These are phyloP conservation scores for Stegophylla sp. DNA, from an alignment of 2,888 invertebrate genomes.

Conservation along the genomic window DNA sequence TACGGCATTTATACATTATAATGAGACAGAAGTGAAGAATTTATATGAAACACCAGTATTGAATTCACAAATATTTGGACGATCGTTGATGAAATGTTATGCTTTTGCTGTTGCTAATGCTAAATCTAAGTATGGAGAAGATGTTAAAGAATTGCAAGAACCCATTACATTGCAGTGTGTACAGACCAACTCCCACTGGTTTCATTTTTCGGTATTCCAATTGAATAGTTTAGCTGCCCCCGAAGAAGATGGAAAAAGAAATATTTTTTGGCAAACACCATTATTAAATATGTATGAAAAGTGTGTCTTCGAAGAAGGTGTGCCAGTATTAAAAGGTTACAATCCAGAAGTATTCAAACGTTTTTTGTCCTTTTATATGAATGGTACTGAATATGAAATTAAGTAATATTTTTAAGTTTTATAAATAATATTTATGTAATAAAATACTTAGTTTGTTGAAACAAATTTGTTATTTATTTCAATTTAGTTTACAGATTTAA, in stretches of 20 bases:
- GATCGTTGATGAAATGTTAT: constrained; percentile 78
- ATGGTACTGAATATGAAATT: constrained; percentile 48
- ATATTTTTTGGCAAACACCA: constrained; percentile 78
- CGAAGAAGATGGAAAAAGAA: constrained; percentile 68
- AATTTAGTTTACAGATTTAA: neutral
- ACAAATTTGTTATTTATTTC: neutral
- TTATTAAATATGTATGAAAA: constrained; percentile 73
- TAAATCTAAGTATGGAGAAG: constrained; percentile 76
- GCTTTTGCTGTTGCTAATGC: constrained; percentile 80
- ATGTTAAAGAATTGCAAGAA: constrained; percentile 72
- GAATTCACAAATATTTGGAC: constrained; percentile 73
- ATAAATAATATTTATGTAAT: constrained; percentile 6
- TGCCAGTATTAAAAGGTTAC: constrained; percentile 75
- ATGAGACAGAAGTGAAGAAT: constrained; percentile 73
- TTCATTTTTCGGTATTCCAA: constrained; percentile 84
- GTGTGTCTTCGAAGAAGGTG: constrained; percentile 72
- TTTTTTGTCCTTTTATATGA: constrained; percentile 78
- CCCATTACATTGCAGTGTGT: constrained; percentile 84
- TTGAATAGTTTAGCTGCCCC: constrained; percentile 76
- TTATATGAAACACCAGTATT: constrained; percentile 74
- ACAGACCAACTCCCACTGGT: constrained; percentile 78
- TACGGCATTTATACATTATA: constrained; percentile 78
- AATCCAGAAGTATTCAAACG: constrained; percentile 80
- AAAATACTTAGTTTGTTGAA: neutral
- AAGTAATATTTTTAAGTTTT: constrained; percentile 35